These are phyloP conservation scores for Anaspis maculata DNA, from an alignment of 2,888 invertebrate species.

Conservation along the genomic window DNA sequence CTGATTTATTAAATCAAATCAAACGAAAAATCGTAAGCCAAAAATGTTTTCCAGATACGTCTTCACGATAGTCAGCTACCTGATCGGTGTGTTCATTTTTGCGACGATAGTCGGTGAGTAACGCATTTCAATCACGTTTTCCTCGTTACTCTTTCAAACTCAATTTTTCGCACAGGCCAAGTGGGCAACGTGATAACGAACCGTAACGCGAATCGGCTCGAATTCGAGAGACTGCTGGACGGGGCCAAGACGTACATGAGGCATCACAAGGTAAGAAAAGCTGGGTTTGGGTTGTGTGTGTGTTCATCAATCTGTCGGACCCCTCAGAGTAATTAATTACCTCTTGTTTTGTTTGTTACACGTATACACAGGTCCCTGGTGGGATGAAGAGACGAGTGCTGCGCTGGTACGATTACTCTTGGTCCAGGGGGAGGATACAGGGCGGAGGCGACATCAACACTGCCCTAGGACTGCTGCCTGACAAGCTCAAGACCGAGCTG, in stretches of 20 bases:
- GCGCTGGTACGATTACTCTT: conserved; percentile 96
- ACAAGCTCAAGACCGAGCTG: conserved; percentile 93
- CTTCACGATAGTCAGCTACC: conserved; percentile 93
- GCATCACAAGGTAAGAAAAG: conserved; percentile 70
- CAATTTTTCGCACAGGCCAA: too few species aligned
- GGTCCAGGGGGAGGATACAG: conserved; percentile 92
- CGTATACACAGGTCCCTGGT: conserved; percentile 61
- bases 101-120: conserved; percentile 86
- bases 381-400: conserved; percentile 94
- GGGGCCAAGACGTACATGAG: conserved; percentile 97
- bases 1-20: too few species aligned
- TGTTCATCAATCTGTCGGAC: background rate
- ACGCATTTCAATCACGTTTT: conserved; percentile 1
- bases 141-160: background rate
- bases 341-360: background rate
- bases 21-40: too few species aligned
- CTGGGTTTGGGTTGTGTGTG: background rate
- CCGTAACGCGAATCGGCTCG: conserved; percentile 89
- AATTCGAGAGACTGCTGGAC: conserved; percentile 89
- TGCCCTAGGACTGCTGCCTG: conserved; percentile 83
- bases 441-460: conserved; percentile 96
- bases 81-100: conserved; percentile 96
- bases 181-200: conserved; percentile 97
- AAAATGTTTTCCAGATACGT: conserved; percentile 74
- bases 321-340: background rate